Conservation (phyloP, 1,140 invertebrate species). For the Pogonomyrmex barbatus region DNA sequence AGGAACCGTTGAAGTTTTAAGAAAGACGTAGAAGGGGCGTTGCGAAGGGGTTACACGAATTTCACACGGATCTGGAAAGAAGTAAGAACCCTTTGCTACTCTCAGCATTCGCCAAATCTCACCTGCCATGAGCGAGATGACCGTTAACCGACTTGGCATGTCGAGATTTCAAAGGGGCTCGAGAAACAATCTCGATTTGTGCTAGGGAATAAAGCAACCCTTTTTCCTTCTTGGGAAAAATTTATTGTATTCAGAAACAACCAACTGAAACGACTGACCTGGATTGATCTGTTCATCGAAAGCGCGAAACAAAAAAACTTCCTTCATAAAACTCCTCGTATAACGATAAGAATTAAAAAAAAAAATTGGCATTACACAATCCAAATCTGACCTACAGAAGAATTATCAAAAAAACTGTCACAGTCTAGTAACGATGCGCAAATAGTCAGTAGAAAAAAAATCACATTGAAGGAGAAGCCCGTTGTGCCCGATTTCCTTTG, state of each 20-base stretch:
- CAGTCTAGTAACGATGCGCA: background rate
- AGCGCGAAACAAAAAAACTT: background rate
- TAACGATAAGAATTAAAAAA: background rate
- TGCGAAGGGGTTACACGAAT: slow-evolving; percentile 64
- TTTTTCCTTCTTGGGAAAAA: slow-evolving; percentile 52
- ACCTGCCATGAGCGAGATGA: slow-evolving; percentile 60
- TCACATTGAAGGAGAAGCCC: background rate
- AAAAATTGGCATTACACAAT: background rate
- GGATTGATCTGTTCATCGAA: background rate
- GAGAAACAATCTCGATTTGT: slow-evolving; percentile 41
- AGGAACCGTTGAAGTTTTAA: slow-evolving; percentile 17
- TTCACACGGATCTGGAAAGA: slow-evolving; percentile 73
- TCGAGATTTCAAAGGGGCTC: slow-evolving; percentile 12
- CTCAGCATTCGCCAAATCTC: slow-evolving; percentile 18
- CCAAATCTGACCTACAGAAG: background rate
- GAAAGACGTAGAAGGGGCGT: background rate
- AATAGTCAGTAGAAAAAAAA: background rate
- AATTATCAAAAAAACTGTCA: background rate
- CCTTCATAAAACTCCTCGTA: background rate
- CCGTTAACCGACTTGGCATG: slow-evolving; percentile 32
- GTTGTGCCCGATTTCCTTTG: background rate
- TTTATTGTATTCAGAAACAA: slow-evolving; percentile 5
- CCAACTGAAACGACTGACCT: background rate
- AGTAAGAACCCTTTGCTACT: slow-evolving; percentile 39
- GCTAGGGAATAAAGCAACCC: slow-evolving; percentile 44